A percentile compares a stretch with the other conserved stretches of the same genome.
Evolutionary conservation across 2,113 vertebrate genomes (phyloP).

Genomic region (Chaenocephalus aceratus): DNA sequence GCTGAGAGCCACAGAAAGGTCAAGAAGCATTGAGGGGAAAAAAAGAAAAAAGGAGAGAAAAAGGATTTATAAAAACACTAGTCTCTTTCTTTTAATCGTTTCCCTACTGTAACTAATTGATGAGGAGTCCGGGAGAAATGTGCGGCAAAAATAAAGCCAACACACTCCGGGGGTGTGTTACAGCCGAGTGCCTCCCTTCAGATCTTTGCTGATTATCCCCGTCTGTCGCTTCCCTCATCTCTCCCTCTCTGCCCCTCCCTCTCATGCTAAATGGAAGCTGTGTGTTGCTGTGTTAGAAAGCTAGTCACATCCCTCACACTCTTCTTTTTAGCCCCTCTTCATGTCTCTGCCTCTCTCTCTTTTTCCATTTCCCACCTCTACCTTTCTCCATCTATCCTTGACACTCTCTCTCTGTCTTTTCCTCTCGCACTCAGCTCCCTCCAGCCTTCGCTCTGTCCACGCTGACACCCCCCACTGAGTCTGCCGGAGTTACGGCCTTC

Average conservation of each 20-base stretch:
- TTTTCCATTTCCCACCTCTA: slow-evolving; percentile 68
- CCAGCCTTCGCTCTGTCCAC: slow-evolving; percentile 59
- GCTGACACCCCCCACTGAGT: slow-evolving; percentile 70
- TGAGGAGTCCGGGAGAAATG: slow-evolving; percentile 40
- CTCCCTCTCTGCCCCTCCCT: slow-evolving; percentile 57
- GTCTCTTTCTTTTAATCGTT: neutral
- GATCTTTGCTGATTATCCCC: slow-evolving; percentile 71
- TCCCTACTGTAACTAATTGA: slow-evolving; percentile 37
- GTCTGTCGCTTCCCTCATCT: slow-evolving; percentile 57
- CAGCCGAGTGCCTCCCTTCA: slow-evolving; percentile 58
- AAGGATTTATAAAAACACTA: too few relatives aligned
- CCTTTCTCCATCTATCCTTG: slow-evolving; percentile 68
- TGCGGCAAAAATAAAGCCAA: slow-evolving; percentile 21
- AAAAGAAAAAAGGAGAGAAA: neutral
- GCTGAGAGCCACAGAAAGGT: neutral
- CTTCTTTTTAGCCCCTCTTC: slow-evolving; percentile 68
- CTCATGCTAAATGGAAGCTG: slow-evolving; percentile 80
- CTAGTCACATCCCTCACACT: slow-evolving; percentile 81
- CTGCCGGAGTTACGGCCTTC: slow-evolving; percentile 72
- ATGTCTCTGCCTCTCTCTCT: slow-evolving; percentile 56
- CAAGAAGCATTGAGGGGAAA: neutral
- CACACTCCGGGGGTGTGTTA: slow-evolving; percentile 4
- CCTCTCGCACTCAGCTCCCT: slow-evolving; percentile 27
- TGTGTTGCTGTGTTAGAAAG: slow-evolving; percentile 79
- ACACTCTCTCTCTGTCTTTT: slow-evolving; percentile 47